Evolutionary conservation across 2,113 vertebrate species (phyloP), one percentile per base, ranked within the genome.

Genomic region (Oncorhynchus keta): DNA sequence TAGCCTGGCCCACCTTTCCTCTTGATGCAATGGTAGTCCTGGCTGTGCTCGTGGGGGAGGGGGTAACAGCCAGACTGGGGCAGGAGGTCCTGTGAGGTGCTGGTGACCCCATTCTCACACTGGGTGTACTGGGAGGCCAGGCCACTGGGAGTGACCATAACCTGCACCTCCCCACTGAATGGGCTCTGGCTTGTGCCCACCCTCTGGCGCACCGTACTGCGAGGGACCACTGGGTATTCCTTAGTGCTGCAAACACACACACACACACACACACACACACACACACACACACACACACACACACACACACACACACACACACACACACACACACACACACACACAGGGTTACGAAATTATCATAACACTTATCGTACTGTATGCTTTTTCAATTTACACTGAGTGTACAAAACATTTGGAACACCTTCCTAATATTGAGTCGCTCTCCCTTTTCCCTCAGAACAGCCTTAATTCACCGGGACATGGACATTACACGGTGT

Each of bases 181-280:
- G 97, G 96, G 66, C 96, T 99, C 81, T 97, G 96, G 68, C 95
- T 97, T 14, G 96, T 95, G 70, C 95, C 91, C 76, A 97, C 95
- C 76, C 97, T 95, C 79, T 99, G 98, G 62, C 97, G 94, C 85
- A 98, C 95, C 0, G 97, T 98, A 81, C 96, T 99, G 85, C 97
- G 94, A 81, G 98, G 98, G 32, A 99, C 97, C n/a, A 98, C 96
- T 0, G 98, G 98, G 76, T 99, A 99, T 84, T 99, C 98, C 89
- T 99, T 99, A 83, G 95, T 99, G 71, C 85, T 93, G 80, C 22
- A 77, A 12, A 55, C 11, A 75, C 24, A 75, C 39, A 22, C 11
- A 45, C 11, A 75, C 24, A 55, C 11, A 75, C 24, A 55, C 11
- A 75, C 24, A 55, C 11, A 75, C 24, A 55, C 11, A 75, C 24